Evolutionary conservation across 2,797 vertebrate species (phyloP), one percentile per base, ranked within the genome.

Genomic region (Clarias laeviceps): DNA sequence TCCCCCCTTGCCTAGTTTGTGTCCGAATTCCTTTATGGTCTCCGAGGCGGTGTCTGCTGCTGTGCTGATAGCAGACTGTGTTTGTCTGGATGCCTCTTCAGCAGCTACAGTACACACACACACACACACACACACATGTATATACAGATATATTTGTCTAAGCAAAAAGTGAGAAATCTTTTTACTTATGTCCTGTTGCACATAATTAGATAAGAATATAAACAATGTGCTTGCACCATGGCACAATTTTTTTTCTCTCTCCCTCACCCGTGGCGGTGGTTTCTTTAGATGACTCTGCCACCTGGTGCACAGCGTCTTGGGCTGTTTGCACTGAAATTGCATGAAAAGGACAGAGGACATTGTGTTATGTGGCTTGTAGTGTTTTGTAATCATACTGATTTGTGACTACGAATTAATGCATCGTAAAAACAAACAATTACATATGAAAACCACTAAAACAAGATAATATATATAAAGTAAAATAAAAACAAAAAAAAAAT

Each of bases 231-330:
- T 11, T 57, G 50, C 45, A 54, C 50, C 27, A 74, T 18, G 45
- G 45, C 72, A 20, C 17, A 32, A n/a, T 5, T 50, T 73, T 0
- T 12, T 34, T 70, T 22, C 5, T 61, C n/a, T 78, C 70, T 93
- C 2, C 73, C 64, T 86, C 40, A 96, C 95, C 95, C 88, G 54
- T 87, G 87, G 56, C 93, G 85, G 89, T 91, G 37, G 94, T 93
- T 91, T 95, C 95, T 93, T 94, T 96, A 89, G 94, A 94, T 40
- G 94, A 94, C 83, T 95, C 95, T 92, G 94, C 95, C 93, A 95
- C 94, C 94, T 96, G 94, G 91, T 96, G 94, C 88, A 96, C 93
- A 34, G 91, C 94, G 0, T 94, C 95, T 87, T 95, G 94, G 88
- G 94, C 93, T 91, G 93, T 93, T 87, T 94, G 92, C 86, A 94